Conservation (phyloP, 2,113 vertebrate genomes). For the human region GRCh38 chr3:97501001-97501500, state of each 20-base stretch:
- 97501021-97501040: neutral
- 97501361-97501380: neutral
- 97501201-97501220: neutral
- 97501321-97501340: neutral
- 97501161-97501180: neutral
- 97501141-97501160: neutral
- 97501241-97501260: neutral
- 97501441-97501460: neutral
- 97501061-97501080: neutral
- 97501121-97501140: neutral
- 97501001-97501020: neutral
- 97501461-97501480: neutral
- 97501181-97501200: neutral
- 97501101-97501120: neutral
- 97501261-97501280: neutral
- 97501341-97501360: neutral
- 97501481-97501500: neutral
- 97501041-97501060: neutral
- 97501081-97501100: neutral
- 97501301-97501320: neutral
- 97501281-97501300: neutral
- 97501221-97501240: neutral
- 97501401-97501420: neutral
- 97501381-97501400: neutral
- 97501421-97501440: neutral